Base-by-base conservation (phyloP, 2,113 vertebrate species). In the Circaetus gallicus region DNA sequence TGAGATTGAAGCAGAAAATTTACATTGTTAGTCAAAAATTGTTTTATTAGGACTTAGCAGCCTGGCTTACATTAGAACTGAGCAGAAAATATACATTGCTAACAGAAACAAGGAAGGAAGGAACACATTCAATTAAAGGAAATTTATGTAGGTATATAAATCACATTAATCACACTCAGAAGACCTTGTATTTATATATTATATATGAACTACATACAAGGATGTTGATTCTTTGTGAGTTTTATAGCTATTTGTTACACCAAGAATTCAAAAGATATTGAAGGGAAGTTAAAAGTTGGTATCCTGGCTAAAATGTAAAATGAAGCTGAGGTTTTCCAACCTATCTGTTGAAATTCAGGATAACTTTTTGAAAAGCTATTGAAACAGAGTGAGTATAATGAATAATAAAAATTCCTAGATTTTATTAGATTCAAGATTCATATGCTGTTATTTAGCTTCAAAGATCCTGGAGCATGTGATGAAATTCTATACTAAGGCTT, bases 1-100 rank as follows among this genome's bases (percentile, higher is more conserved):
- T 79, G 56, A 82, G 42, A 76, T 11, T 52, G 80, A 95, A 93
- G 53, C 63, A 89, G 77, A 93, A 95, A 84, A 90, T 91, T 81
- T 78, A 92, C 55, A 52, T 91, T 80, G 42, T 90, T 97, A 82
- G 71, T 87, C 76, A 86, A 79, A 65, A 76, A 32, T 72, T 83
- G 24, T 59, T 84, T 89, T 93, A 82, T 97, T 93, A 94, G 59
- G 83, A 76, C 19, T 15, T 86, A 86, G 36, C 8, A 90, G 40
- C 16, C 42, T 66, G 42, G 11, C 38, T 83, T 88, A 47, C 7
- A 2, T 71, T 94, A 66, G 25, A 82, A 82, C 29, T 53, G 13
- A 58, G 31, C 29, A 92, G 45, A 95, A 94, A 69, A 92, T 74
- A 65, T 6, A 49, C 49, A 40, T 83, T 89, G 49, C 15, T 20